Evolutionary conservation across 2,113 vertebrate genomes (phyloP), one percentile per base, ranked within the genome.

Genomic region (Larimichthys crocea): DNA sequence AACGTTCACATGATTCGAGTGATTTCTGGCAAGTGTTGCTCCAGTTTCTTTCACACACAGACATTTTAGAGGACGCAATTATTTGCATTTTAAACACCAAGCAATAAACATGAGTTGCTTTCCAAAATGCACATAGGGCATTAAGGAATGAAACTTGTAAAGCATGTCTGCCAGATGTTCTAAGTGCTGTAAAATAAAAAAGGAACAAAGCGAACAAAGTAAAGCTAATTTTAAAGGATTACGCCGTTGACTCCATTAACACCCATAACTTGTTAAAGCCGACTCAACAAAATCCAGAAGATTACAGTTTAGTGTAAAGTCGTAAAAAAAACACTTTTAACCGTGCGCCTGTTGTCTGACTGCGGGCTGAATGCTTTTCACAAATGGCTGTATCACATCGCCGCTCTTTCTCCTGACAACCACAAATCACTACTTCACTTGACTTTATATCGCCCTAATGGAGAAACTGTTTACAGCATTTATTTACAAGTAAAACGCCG

Each of bases 311-410:
- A 12, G 35, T 68, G 35, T 82, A 82, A 89, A 85, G 29, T 80
- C 20, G 10, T 79, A 81, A 79, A 78, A 31, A 59, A 56, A 35
- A 69, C 35, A 16, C 0, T 10, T 65, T 61, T 46, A 70, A 75
- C 16, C 61, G 20, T 7, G 40, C 17, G 70, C 17, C 74, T 79
- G 72, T 76, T 91, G 81, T 88, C 83, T 86, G 69, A 67, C 76
- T 80, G 66, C n/a, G n/a, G 59, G 42, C 65, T 79, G 72, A 77
- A 74, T 50, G 63, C 86, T 89, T 90, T 82, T 77, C 85, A 83
- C 86, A 60, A 87, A 89, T 79, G 91, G 88, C 89, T 84, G 82
- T 56, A 63, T 83, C 84, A 75, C 89, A 59, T 86, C 85, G 83
- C 83, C 4, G 78, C 87, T 86, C 57, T 56, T 72, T 57, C 70